A percentile compares a stretch with the other conserved stretches of the same genome.
Conservation (phyloP, 2,113 vertebrate genomes). For the Eleginops maclovinus region DNA sequence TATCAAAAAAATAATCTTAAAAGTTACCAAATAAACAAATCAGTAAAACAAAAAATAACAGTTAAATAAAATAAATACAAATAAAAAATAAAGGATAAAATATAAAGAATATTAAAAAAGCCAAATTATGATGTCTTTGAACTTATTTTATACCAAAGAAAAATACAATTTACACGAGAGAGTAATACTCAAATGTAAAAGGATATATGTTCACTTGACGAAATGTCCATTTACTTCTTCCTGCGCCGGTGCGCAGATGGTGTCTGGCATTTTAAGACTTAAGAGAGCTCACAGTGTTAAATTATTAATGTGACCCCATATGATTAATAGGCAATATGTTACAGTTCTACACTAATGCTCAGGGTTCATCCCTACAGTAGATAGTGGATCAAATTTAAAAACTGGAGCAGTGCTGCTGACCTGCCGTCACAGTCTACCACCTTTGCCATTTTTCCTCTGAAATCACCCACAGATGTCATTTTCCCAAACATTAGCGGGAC, state of each 20-base stretch:
- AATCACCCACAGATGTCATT: conserved; percentile 64
- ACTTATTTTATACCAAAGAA: background rate
- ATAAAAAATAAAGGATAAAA: background rate
- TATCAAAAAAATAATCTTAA: too few relatives aligned
- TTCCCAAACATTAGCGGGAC: conserved; percentile 63
- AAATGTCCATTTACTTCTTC: background rate
- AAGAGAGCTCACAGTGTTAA: conserved; percentile 27
- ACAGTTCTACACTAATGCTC: background rate
- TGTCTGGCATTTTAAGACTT: conserved; percentile 14
- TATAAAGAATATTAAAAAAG: too few relatives aligned
- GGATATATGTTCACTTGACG: background rate
- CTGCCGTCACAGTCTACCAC: conserved; percentile 59
- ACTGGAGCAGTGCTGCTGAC: conserved; percentile 31
- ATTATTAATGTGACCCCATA: conserved; percentile 31
- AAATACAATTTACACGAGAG: background rate
- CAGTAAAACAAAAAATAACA: too few relatives aligned
- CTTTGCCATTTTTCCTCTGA: conserved; percentile 56
- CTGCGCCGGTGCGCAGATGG: conserved; percentile 28
- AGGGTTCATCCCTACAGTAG: background rate
- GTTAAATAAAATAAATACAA: background rate
- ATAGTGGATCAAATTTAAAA: conserved; percentile 23
- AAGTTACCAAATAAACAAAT: too few relatives aligned
- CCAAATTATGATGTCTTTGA: background rate
- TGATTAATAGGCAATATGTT: conserved; percentile 37
- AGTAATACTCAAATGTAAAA: background rate